Base-by-base conservation (phyloP, 2,888 invertebrate species). In the Eledona agricola region DNA sequence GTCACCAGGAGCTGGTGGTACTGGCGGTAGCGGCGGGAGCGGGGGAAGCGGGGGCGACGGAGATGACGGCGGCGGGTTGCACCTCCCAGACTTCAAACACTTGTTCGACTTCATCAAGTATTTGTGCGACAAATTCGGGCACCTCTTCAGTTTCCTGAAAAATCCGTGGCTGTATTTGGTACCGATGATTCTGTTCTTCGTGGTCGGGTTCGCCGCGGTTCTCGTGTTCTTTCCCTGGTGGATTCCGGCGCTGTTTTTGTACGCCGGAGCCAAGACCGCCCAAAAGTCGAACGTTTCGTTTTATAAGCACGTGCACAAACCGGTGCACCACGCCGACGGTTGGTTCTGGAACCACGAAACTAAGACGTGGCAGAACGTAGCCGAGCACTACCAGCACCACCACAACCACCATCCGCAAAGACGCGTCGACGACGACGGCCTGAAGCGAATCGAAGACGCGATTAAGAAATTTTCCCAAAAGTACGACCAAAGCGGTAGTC, bases 151-250 rank as follows among this genome's bases (percentile, higher is more conserved):
- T 35, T 66, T 67, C 17, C 58, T 73, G 2, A 60, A 57, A 25
- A 73, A 72, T 55, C 86, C 42, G 62, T 87, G 63, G 72, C 83
- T 37, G 5, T 74, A 72, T 50, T 75, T 87, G 29, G 81, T 87
- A 0, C 88, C 88, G 0, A 71, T 87, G 31, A 81, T 81, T 0
- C 76, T 87, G 37, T 74, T 86, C 22, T 80, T 87, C 34, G 81
- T 83, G 1, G 81, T 86, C 0, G 79, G 83, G 0, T 81, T 87
- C 6, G 81, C 86, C 0, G 69, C 84, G 7, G 80, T 84, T 1
- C 78, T 86, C 0, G 78, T 86, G 28, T 73, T 87, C 55, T 82
- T 86, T 46, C 87, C 86, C 0, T 87, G 82, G 81, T 79, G 83
- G 59, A 76, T 86, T 52, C 83, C 86, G 0, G 78, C 76, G 1